A percentile compares a stretch with the other conserved stretches of the same genome.
Evolutionary conservation across 2,113 vertebrate species (phyloP).

Genomic region (Geococcyx californianus): DNA sequence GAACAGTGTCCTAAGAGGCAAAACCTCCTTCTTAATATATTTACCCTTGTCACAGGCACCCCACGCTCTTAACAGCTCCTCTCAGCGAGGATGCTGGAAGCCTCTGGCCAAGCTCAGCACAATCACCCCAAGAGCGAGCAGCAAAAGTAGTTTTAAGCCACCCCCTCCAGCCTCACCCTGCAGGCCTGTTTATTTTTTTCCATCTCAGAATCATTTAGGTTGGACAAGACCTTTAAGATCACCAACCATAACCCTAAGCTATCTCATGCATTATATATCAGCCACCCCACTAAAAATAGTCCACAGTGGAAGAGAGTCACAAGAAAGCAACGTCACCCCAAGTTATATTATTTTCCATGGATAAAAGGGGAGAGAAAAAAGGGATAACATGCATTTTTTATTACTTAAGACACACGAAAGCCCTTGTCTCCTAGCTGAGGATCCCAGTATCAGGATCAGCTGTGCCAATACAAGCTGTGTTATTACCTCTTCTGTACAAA

Average conservation of each 20-base stretch:
- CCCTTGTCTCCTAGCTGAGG: not conserved
- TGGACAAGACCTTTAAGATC: too few relatives aligned
- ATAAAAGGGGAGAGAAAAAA: not conserved
- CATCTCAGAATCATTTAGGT: not conserved
- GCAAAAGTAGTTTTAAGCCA: not conserved
- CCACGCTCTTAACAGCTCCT: not conserved
- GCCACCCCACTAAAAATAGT: not conserved
- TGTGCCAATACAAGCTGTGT: not conserved
- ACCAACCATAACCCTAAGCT: not conserved
- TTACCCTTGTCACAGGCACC: not conserved
- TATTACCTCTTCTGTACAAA: conserved; percentile 38
- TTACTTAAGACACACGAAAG: not conserved
- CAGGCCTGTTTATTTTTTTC: not conserved
- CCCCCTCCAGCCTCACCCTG: not conserved
- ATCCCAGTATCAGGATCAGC: conserved; percentile 1
- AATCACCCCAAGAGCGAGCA: not conserved
- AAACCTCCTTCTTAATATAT: accelerated
- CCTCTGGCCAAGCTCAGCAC: not conserved
- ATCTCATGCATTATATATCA: not conserved
- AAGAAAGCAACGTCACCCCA: not conserved
- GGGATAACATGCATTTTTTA: not conserved
- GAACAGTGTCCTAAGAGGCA: not conserved
- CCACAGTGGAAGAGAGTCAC: not conserved
- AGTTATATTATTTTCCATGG: not conserved
- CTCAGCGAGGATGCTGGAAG: not conserved